Evolutionary conservation across 1,140 invertebrate species (phyloP).

Genomic region (Saccostrea cuccullata): DNA sequence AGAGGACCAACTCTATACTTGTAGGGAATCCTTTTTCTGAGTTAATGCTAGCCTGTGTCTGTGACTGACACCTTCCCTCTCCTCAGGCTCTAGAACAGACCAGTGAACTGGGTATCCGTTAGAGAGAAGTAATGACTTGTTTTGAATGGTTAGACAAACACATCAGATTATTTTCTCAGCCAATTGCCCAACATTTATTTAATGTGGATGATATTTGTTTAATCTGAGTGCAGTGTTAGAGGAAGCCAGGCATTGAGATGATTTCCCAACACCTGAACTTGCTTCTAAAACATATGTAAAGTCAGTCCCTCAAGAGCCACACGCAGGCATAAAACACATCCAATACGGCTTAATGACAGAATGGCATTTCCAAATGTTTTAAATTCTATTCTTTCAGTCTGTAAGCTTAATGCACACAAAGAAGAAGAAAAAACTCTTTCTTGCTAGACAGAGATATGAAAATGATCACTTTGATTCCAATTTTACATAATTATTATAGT

Average conservation of each 20-base stretch:
- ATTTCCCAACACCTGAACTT: constrained; percentile 17
- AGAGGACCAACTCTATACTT: constrained; percentile 15
- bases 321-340: background rate
- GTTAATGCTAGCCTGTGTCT: background rate
- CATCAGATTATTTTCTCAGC: constrained; percentile 11
- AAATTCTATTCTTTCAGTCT: background rate
- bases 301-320: background rate
- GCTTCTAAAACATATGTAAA: background rate
- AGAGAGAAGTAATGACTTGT: constrained; percentile 1
- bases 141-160: constrained; percentile 26
- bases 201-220: constrained; percentile 29
- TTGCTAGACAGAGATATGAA: no score
- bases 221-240: background rate
- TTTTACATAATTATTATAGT: no score
- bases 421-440: no score
- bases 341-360: background rate
- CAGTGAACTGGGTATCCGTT: background rate
- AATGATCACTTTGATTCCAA: no score
- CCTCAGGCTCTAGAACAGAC: background rate
- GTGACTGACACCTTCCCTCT: background rate
- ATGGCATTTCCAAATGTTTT: background rate
- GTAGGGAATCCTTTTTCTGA: background rate
- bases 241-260: background rate
- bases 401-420: no score
- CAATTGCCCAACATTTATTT: constrained; percentile 30